Base-by-base conservation (phyloP, 2,113 vertebrate genomes). In the Empidonax traillii region DNA sequence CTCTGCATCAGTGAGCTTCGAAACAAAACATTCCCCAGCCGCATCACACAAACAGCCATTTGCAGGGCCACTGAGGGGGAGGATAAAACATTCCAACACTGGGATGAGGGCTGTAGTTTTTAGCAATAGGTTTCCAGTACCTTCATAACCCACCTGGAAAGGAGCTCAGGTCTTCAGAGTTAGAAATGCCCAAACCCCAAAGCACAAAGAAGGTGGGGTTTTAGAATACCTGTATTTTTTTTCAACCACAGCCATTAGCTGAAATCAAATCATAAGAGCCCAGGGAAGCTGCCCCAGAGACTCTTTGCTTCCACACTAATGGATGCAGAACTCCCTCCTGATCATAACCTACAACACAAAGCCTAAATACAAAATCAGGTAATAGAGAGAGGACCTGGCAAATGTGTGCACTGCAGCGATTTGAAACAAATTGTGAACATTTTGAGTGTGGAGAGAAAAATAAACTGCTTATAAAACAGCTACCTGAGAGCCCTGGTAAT, bases 371-470 rank as follows among this genome's bases (percentile, higher is more conserved):
- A 49, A 69, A 78, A 65, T 33, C 81, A 63, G 43, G 43, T 66
- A 46, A 3, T 10, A 9, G 31, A 52, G 85, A 25, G 44, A 52
- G 28, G n/a, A 67, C 41, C 24, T 53, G 52, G 61, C 16, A 44
- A 44, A 62, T 12, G 41, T 12, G 74, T 77, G 43, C 28, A 0
- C 59, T 52, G 69, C 46, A 10, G 59, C 9, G 86, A 49, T 28
- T 33, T 51, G 31, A 67, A 92, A 27, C 31, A 16, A 39, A 56
- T 5, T 13, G 41, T 7, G 30, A 49, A 6, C 0, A 0, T n/a
- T 84, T 46, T 35, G 12, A 27, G 83, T 13, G n/a, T 0, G 0
- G 61, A 27, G 56, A 90, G 86, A 35, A 90, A 63, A 85, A 85
- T 41, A 88, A 78, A 62, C 9, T 5, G 3, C 27, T 6, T 7